Evolutionary conservation across 2,797 vertebrate genomes (phyloP), one percentile per base, ranked within the genome.

Genomic region (Potorous gilbertii): DNA sequence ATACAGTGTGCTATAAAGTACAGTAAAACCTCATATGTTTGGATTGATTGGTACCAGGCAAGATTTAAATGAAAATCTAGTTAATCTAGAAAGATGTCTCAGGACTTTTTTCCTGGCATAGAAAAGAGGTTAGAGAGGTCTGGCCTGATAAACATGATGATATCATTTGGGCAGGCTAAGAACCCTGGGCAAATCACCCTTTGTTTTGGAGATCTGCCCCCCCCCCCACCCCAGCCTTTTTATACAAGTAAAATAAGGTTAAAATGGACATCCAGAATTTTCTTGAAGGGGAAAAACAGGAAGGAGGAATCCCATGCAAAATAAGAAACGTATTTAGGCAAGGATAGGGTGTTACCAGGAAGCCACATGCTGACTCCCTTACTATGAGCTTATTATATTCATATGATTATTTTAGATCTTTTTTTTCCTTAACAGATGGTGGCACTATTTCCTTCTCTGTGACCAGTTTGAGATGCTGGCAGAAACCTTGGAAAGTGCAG

Each of bases 51-150:
- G 55, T 92, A 96, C 87, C 2, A 94, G 0, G 21, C 92, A 92
- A 24, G 89, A 92, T 55, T 90, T 93, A 93, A 94, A 92, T 90
- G 93, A 95, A 92, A 93, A 54, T 56, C 93, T 34, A 66, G 21
- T 12, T 95, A 92, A 50, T 52, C 56, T 1, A 92, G 54, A 97
- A 93, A 87, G 74, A 87, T 27, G 74, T 46, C 74, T 40, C 66
- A 50, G 40, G 21, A 87, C 50, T 46, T 87, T 56, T 87, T 87
- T 24, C 40, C 40, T 87, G 21, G 74, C 74, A 87, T 11, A 87
- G 40, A 21, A 50, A 87, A 87, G 62, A 87, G 40, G 40, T 50
- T 46, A 46, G 21, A 87, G 74, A 87, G 74, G 40, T 87, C 74
- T 28, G 66, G 24, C 74, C 40, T 24, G 50, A 87, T 50, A 87